Evolutionary conservation across 2,888 invertebrate genomes (phyloP), one percentile per base, ranked within the genome.

Genomic region (Cataglyphis rosenhaueri): DNA sequence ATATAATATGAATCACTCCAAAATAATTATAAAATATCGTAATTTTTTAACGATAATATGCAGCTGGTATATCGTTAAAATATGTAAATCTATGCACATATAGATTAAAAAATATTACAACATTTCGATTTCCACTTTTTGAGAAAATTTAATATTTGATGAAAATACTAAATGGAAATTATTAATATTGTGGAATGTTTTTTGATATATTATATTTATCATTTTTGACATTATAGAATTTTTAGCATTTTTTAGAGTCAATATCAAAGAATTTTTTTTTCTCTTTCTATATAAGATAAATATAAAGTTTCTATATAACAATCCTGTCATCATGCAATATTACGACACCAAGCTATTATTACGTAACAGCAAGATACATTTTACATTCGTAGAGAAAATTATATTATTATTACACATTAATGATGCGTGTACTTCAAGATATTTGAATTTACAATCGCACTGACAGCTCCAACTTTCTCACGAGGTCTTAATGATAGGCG

Each of bases 61-160:
- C 18, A 18, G 8, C 52, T 35, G 35, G 6, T 35, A 35, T 0
- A 29, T 29, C 29, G 29, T 1, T 0, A 0, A 52, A 12, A 73
- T 71, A 25, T 71, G 32, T 15, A 62, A 62, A 61, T 35, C 10
- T 1, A 32, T 10, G n/a, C 4, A 5, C 44, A 44, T n/a, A n/a
- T 75, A 15, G 3, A 32, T 41, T 61, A 15, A n/a, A 73, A 29
- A 10, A 38, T 74, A 61, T 32, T 74, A n/a, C 9, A 74, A 18
- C 0, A 35, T 59, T 41, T 52, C n/a, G n/a, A 8, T n/a, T 52
- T 6, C 32, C 1, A n/a, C n/a, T 41, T 35, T 61, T 32, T 61
- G 1, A 32, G 18, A 18, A 18, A n/a, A 73, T 29, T n/a, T 32
- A 6, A 3, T 6, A 73, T 59, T 41, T 59, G 5, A 73, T 59